phyloP scores from a whole-genome alignment of 1,140 invertebrate species.

The Homalodisca vitripennis region DNA sequence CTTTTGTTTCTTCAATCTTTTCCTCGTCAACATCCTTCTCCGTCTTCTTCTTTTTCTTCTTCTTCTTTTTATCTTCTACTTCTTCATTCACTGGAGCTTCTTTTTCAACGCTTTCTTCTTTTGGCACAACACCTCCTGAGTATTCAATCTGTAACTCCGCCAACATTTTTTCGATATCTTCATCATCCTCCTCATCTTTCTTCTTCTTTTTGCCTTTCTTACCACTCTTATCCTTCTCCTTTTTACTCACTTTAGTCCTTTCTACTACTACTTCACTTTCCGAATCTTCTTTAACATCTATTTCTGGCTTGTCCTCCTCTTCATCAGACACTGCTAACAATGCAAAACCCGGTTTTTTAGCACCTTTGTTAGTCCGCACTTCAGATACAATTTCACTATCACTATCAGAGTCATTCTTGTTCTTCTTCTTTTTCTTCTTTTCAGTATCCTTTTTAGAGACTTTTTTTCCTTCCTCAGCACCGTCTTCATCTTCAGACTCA shows the following conservation, averaged over 20 bases:
- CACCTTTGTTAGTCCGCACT: constrained; percentile 26
- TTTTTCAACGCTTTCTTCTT: constrained; percentile 36
- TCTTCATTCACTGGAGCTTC: constrained; percentile 38
- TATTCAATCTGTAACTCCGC: constrained; percentile 79
- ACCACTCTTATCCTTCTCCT: constrained; percentile 56
- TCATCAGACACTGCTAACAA: constrained; percentile 48
- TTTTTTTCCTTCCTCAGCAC: constrained; percentile 35
- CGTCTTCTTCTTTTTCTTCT: constrained; percentile 47
- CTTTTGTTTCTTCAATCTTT: constrained; percentile 53
- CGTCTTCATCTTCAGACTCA: constrained; percentile 40
- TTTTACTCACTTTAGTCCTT: constrained; percentile 26
- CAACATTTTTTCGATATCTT: constrained; percentile 81
- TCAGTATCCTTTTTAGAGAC: constrained; percentile 41
- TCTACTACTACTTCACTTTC: constrained; percentile 34
- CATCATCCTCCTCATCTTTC: constrained; percentile 76
- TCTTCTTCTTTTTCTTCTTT: constrained; percentile 44
- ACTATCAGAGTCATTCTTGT: constrained; percentile 47
- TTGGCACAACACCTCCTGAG: constrained; percentile 50
- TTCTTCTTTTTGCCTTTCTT: constrained; percentile 67
- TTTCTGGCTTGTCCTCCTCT: constrained; percentile 29
- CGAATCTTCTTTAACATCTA: constrained; percentile 5
- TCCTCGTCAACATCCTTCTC: constrained; percentile 48
- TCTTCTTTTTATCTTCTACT: constrained; percentile 45
- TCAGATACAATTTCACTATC: constrained; percentile 44
- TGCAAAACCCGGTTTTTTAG: constrained; percentile 60